Conservation (phyloP, 1,140 invertebrate genomes). For the Hylaeus volcanicus region DNA sequence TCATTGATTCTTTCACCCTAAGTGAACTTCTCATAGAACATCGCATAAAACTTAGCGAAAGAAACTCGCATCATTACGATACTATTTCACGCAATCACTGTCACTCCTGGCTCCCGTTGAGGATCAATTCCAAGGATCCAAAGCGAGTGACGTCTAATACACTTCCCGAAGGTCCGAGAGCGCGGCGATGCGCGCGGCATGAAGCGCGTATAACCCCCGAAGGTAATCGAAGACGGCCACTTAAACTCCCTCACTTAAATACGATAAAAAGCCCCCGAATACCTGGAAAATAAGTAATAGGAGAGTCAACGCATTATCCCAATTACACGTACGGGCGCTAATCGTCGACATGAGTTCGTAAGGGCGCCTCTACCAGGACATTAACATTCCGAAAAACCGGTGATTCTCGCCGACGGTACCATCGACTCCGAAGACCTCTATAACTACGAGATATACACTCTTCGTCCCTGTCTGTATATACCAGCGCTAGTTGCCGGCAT, state of each 20-base stretch:
- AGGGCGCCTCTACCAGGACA: slow-evolving; percentile 51
- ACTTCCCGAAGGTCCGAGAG: neutral
- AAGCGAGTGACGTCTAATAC: neutral
- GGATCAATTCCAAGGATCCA: neutral
- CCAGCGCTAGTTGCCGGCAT: slow-evolving; percentile 74
- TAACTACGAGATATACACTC: slow-evolving; percentile 60
- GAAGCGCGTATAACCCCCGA: slow-evolving; percentile 5
- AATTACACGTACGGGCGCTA: slow-evolving; percentile 65
- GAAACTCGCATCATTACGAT: too few species aligned
- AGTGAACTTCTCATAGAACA: too few species aligned
- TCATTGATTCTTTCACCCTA: too few species aligned
- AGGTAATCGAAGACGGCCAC: slow-evolving; percentile 26
- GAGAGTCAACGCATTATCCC: slow-evolving; percentile 51
- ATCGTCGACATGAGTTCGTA: slow-evolving; percentile 49
- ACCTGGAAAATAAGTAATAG: slow-evolving; percentile 47
- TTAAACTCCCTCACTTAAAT: slow-evolving; percentile 45
- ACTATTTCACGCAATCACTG: too few species aligned
- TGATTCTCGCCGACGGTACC: slow-evolving; percentile 67
- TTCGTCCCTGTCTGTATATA: slow-evolving; percentile 51
- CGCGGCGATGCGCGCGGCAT: neutral
- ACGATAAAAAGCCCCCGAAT: slow-evolving; percentile 40
- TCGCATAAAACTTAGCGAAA: too few species aligned
- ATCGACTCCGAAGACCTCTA: slow-evolving; percentile 57
- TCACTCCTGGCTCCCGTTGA: too few species aligned
- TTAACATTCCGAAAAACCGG: slow-evolving; percentile 69